Conservation (phyloP, 2,797 vertebrate species). For the Myotis planiceps region DNA sequence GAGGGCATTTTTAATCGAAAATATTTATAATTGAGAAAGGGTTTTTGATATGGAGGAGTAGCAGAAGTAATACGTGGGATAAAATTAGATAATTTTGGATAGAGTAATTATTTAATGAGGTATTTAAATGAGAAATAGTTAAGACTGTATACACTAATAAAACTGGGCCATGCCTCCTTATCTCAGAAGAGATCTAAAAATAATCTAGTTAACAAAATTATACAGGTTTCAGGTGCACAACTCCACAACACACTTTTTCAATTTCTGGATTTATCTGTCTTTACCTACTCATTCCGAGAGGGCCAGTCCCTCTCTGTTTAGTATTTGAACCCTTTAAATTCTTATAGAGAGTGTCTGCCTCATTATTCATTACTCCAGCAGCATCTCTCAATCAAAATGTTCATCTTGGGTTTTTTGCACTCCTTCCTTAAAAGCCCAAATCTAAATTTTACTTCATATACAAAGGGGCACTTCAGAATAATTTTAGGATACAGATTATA, state of each 20-base stretch:
- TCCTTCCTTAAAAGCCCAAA: background rate
- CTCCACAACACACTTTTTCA: background rate
- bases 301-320: background rate
- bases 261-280: background rate
- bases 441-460: slow-evolving; percentile 30
- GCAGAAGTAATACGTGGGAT: background rate
- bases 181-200: background rate
- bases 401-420: background rate
- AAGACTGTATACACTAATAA: background rate
- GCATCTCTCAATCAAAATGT: background rate
- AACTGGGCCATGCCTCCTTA: background rate
- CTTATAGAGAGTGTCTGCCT: background rate
- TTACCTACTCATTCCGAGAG: background rate
- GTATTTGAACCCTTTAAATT: background rate
- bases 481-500: background rate
- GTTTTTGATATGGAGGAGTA: background rate
- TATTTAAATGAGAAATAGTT: background rate
- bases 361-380: background rate
- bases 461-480: background rate
- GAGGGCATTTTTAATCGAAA: background rate
- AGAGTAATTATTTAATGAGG: background rate
- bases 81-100: background rate
- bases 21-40: background rate
- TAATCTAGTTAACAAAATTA: background rate
- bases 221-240: background rate